Base-by-base conservation (phyloP, 2,888 invertebrate genomes). In the Drosophila barbarae region DNA sequence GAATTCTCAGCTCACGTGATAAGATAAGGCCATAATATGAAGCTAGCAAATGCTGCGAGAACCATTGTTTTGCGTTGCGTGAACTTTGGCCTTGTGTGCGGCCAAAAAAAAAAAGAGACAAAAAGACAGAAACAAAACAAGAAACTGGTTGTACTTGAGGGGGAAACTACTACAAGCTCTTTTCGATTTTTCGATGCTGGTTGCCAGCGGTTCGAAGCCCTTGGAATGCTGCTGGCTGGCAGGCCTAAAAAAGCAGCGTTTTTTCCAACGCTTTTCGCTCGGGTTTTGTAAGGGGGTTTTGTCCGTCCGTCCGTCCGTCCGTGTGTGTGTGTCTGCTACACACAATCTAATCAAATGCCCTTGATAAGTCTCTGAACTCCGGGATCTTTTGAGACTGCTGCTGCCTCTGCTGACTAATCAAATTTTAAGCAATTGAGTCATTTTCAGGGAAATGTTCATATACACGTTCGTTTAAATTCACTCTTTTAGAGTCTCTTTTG, bases 21-120 rank as follows among this genome's bases (percentile, higher is more conserved):
- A 63, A 63, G 63, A 63, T 52, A 63, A 32, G 23, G 52, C 52
- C 30, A 46, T 46, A 32, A 32, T 32, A 21, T 38, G 46, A 46
- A 44, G 30, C 36, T 35, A 30, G 23, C 39, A 35, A 53, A 26
- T 52, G 23, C 35, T 36, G 18, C 42, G 63, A 63, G 65, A 63
- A 63, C 63, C 63, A 64, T 63, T 63, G 63, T 63, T 63, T 64
- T 21, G 42, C 65, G 26, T 52, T 64, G 52, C 32, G 36, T 63
- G 63, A 63, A 63, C 63, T 63, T 63, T 63, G 65, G 63, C 63
- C 63, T 63, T 63, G 63, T 26, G 52, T 63, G 52, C 52, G 53
- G 26, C 52, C 65, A 64, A 47, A 64, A 61, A 60, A 12, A 34
- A 61, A n/a, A 34, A 36, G 18, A 64, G 32, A 42, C 55, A 21